Evolutionary conservation across 2,888 invertebrate genomes (phyloP).

Genomic region (Cataglyphis cursor): DNA sequence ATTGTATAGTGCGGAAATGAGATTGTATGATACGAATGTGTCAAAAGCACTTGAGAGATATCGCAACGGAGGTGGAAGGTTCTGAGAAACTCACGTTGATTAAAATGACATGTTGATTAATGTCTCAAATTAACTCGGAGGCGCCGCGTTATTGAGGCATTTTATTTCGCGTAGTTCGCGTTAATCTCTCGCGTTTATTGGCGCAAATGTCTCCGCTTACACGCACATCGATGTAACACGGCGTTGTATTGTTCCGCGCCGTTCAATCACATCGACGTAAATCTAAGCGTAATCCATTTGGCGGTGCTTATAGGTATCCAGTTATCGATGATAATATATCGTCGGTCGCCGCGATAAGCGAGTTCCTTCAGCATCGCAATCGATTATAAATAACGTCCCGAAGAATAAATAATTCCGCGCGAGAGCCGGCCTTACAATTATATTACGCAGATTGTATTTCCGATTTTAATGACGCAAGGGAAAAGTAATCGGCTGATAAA

Average conservation of each 20-base stretch:
- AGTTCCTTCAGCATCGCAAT: conserved; percentile 45
- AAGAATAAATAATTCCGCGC: conserved; percentile 22
- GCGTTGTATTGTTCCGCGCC: background rate
- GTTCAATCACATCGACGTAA: conserved; percentile 47
- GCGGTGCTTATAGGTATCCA: conserved; percentile 50
- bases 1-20: conserved; percentile 3
- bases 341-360: conserved; percentile 49
- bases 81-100: conserved; percentile 36
- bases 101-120: conserved; percentile 33
- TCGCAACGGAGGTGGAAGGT: background rate
- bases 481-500: conserved; percentile 53
- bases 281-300: conserved; percentile 55
- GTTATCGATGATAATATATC: conserved; percentile 59
- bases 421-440: conserved; percentile 45
- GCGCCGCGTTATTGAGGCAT: conserved; percentile 10
- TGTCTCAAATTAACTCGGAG: conserved; percentile 37
- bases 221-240: background rate
- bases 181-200: conserved; percentile 31
- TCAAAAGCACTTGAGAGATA: conserved; percentile 18
- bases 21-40: conserved; percentile 23
- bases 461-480: conserved; percentile 52
- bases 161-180: conserved; percentile 28
- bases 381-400: conserved; percentile 46
- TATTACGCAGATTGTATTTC: conserved; percentile 28
- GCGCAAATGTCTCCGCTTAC: conserved; percentile 20